Conservation (phyloP, 2,797 vertebrate species). For the Halcyon leucocephala region DNA sequence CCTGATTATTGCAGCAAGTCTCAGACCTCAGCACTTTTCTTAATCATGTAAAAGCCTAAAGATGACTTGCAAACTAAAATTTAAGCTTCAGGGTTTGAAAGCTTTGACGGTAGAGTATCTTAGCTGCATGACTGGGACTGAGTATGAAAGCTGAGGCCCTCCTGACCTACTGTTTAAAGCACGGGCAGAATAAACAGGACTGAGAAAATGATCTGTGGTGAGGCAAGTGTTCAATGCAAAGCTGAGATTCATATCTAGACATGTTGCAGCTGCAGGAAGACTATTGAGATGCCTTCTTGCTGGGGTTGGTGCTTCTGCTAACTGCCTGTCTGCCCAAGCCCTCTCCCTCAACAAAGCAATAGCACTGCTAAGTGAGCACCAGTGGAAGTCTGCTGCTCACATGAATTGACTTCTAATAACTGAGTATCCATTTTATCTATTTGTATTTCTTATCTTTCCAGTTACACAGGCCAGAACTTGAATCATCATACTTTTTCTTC, state of each 20-base stretch:
- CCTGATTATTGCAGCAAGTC: background rate
- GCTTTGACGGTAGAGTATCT: background rate
- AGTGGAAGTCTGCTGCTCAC: background rate
- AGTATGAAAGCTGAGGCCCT: background rate
- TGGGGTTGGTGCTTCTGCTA: background rate
- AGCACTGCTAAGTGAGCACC: fast-evolving
- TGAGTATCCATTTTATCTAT: background rate
- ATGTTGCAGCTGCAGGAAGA: background rate
- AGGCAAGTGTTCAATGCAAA: background rate
- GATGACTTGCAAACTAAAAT: background rate
- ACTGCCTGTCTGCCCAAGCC: background rate
- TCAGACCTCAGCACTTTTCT: conserved; percentile 2
- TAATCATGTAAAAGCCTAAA: conserved; percentile 3
- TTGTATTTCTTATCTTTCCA: background rate
- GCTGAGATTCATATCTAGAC: background rate
- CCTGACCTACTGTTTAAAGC: background rate
- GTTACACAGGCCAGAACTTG: background rate
- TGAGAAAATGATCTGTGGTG: background rate
- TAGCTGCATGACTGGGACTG: background rate
- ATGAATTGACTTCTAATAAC: background rate
- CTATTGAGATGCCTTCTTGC: background rate
- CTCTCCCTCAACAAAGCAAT: background rate
- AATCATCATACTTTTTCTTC: background rate
- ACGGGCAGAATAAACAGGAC: background rate
- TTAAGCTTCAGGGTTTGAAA: background rate